Evolutionary conservation across 35 echinoderm and acorn worm species (phyloP).

Genomic region (Ophiothrix spiculata): DNA sequence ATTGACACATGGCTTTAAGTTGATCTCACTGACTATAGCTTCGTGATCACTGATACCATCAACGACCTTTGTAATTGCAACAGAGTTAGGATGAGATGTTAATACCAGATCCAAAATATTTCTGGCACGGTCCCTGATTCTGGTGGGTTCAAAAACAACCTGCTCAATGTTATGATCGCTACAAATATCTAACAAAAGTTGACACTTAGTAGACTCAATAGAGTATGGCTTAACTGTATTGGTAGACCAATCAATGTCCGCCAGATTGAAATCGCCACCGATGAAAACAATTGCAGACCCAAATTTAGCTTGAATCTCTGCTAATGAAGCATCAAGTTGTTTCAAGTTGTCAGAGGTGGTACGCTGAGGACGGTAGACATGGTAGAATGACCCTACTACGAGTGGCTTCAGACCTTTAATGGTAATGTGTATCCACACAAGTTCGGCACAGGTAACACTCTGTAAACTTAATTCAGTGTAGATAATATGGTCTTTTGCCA

Average conservation of each 20-base stretch:
- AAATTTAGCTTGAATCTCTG: conserved; percentile 17
- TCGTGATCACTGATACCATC: conserved; percentile 52
- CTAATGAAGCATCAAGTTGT: conserved; percentile 18
- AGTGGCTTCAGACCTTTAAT: conserved; percentile 19
- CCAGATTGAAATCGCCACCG: conserved; percentile 28
- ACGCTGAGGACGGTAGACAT: conserved; percentile 15
- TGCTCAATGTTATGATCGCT: conserved; percentile 48
- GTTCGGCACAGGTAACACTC: conserved; percentile 25
- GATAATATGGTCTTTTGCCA: no score
- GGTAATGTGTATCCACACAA: conserved; percentile 22
- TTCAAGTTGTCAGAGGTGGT: background rate
- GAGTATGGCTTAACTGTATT: conserved; percentile 24
- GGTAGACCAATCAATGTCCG: conserved; percentile 22
- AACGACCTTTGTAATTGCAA: conserved; percentile 9
- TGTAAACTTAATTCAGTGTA: no score
- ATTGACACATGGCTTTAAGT: conserved; percentile 10
- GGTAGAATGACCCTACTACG: conserved; percentile 22
- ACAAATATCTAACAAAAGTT: conserved; percentile 19
- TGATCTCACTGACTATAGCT: conserved; percentile 13
- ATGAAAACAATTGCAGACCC: background rate
- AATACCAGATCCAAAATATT: conserved; percentile 43
- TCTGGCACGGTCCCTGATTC: conserved; percentile 31
- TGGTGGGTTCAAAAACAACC: conserved; percentile 37
- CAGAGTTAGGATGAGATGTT: conserved; percentile 27
- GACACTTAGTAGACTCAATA: conserved; percentile 25